Evolutionary conservation across 2,888 invertebrate species (phyloP), one percentile per base, ranked within the genome.

Genomic region (Tetramorium bicarinatum): DNA sequence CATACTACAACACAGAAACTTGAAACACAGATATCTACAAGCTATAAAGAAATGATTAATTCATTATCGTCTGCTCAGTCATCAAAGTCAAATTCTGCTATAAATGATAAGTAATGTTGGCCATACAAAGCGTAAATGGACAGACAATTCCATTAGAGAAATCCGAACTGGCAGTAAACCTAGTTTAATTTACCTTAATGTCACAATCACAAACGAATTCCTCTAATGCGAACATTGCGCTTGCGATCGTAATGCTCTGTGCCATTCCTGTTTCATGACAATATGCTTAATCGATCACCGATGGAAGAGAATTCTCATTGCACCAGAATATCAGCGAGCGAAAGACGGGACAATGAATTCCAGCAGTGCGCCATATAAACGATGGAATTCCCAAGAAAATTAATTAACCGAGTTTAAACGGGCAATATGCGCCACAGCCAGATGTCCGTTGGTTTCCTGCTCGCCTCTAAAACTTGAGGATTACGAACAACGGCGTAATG

Each of bases 341-440:
- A 71, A 79, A 47, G 34, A 47, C 67, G 4, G 47, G 15, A 59
- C 71, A 79, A 61, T 79, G 47, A 59, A 71, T 79, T 79, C 38
- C 71, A 38, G 47, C 47, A 59, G 18, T 47, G 72, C 47, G 25
- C 38, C 71, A 59, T 61, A 71, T 34, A 64, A 87, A 72, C 81
- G 84, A 87, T 82, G 85, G 76, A 87, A 88, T 88, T 88, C 83
- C 83, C 61, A 64, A 85, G 88, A 87, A 87, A 88, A 87, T 87
- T 88, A 88, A 88, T 88, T 88, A 88, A 88, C 87, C 87, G 75
- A 29, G 79, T 84, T 84, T 82, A 82, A 88, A 59, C 77, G 72
- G 41, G 69, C 82, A 49, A 71, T 34, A 34, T 71, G 76, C 54
- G 29, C 29, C 59, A 34, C 77, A 66, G 49, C n/a, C 54, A 72